phyloP scores from a whole-genome alignment of 2,888 invertebrate genomes.

The Orchesellides sinensis region DNA sequence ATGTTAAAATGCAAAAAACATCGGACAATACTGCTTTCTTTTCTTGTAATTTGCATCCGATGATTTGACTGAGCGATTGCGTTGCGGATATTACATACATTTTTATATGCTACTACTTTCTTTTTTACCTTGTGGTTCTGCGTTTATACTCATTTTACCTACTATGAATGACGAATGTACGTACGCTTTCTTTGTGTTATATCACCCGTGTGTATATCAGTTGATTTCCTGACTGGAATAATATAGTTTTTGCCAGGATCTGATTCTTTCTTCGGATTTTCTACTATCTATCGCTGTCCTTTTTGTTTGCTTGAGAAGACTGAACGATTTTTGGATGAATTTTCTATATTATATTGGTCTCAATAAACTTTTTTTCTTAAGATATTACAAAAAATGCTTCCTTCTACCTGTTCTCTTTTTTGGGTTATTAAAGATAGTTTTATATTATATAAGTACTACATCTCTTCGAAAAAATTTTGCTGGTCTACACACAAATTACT shows the following conservation, averaged over 20 bases:
- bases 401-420: slow-evolving; percentile 24
- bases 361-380: slow-evolving; percentile 1
- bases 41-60: background rate
- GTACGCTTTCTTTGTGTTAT: no score
- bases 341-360: slow-evolving; percentile 39
- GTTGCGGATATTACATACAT: no score
- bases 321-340: slow-evolving; percentile 24
- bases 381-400: slow-evolving; percentile 27
- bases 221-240: background rate
- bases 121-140: background rate
- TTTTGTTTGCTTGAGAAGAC: slow-evolving; percentile 35
- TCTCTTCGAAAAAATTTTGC: slow-evolving; percentile 13
- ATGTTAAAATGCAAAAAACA: slow-evolving; percentile 42
- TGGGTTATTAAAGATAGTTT: slow-evolving; percentile 37
- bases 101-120: no score
- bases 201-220: background rate
- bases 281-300: background rate
- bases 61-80: background rate
- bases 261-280: no score
- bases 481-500: slow-evolving; percentile 39
- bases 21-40: slow-evolving; percentile 51
- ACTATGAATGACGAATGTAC: no score
- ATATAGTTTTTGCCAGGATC: no score
- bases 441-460: slow-evolving; percentile 50
- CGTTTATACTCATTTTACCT: background rate